Conservation (phyloP, 2,113 vertebrate species). For the Trematocara variabile region DNA sequence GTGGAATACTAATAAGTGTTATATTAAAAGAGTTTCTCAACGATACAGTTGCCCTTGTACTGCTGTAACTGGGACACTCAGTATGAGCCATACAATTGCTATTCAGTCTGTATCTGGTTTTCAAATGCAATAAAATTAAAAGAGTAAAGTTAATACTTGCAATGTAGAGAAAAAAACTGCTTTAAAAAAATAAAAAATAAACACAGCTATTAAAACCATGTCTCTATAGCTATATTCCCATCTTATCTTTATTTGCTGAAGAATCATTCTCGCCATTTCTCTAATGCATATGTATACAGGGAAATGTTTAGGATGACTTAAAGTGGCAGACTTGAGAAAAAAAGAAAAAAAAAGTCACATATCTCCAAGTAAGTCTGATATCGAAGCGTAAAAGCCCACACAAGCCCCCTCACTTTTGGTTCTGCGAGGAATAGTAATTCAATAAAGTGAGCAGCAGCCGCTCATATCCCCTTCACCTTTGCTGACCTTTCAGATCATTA, state of each 20-base stretch:
- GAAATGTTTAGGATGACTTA: not conserved
- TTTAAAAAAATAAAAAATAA: not conserved
- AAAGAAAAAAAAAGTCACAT: not conserved
- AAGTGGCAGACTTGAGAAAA: not conserved
- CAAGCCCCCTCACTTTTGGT: not conserved
- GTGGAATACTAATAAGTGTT: constrained; percentile 17
- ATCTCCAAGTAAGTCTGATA: not conserved
- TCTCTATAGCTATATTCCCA: not conserved
- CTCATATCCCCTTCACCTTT: constrained; percentile 53
- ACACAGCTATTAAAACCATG: not conserved
- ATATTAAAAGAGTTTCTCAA: constrained; percentile 8
- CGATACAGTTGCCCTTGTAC: constrained; percentile 18
- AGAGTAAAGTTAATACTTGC: not conserved
- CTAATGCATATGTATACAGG: not conserved
- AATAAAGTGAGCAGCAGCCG: constrained; percentile 38
- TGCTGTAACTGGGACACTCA: not conserved
- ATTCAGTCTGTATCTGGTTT: not conserved
- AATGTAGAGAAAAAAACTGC: not conserved
- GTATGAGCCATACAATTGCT: not conserved
- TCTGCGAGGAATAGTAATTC: constrained; percentile 30
- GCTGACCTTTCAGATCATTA: constrained; percentile 60
- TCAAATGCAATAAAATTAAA: not conserved
- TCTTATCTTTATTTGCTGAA: not conserved
- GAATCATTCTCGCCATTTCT: not conserved
- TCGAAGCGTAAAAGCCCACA: not conserved